Evolutionary conservation across 2,797 vertebrate species (phyloP).

Genomic region (Coranthus polyacanthus): DNA sequence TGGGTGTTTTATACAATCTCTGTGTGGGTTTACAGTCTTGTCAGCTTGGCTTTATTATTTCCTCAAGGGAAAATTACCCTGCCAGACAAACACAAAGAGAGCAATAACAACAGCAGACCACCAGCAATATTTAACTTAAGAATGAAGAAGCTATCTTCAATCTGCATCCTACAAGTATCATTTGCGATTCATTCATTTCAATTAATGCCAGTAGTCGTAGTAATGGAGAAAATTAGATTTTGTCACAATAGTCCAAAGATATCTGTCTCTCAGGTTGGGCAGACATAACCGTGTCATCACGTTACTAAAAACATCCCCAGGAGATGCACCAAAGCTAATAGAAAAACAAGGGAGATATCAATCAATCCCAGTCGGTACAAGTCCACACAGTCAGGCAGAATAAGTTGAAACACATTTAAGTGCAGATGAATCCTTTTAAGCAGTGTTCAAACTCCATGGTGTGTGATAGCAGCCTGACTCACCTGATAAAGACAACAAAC

Average conservation of each 20-base stretch:
- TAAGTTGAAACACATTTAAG: too few relatives aligned
- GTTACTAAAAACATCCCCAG: too few relatives aligned
- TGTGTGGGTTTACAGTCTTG: conserved; percentile 26
- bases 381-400: background rate
- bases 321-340: too few relatives aligned
- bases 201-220: background rate
- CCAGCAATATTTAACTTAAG: background rate
- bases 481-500: too few relatives aligned
- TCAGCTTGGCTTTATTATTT: conserved; percentile 45
- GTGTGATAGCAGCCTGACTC: too few relatives aligned
- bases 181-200: background rate
- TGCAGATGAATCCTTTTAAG: too few relatives aligned
- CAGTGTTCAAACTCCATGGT: too few relatives aligned
- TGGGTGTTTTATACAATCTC: conserved; percentile 34
- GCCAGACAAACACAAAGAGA: conserved; percentile 25
- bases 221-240: background rate
- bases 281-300: too few relatives aligned
- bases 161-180: background rate
- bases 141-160: background rate
- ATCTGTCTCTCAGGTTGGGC: too few relatives aligned
- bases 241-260: too few relatives aligned
- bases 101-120: conserved; percentile 28
- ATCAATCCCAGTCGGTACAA: background rate
- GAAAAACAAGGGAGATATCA: background rate
- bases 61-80: conserved; percentile 31